These are phyloP conservation scores for Puffinus mauretanicus DNA, from an alignment of 2,113 vertebrate species.

Conservation along the genomic window DNA sequence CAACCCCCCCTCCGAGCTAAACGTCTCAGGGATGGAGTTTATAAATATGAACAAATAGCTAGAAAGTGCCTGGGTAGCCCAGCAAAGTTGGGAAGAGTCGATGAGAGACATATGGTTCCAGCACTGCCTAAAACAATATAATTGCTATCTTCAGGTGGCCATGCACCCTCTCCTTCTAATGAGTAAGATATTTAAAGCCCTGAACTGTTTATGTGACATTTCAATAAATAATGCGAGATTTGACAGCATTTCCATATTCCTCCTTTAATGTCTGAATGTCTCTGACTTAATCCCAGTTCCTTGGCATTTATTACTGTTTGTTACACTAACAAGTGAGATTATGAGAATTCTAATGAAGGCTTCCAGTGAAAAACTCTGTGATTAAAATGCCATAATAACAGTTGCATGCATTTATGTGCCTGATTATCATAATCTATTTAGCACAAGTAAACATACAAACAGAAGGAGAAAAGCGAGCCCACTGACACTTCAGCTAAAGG, in stretches of 20 bases:
- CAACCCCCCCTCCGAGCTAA: rapidly evolving
- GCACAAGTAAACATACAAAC: conserved; percentile 88
- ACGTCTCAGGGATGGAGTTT: neutral
- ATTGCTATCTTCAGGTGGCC: conserved; percentile 65
- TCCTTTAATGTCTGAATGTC: conserved; percentile 80
- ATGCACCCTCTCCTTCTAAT: conserved; percentile 60
- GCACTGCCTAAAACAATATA: conserved; percentile 37
- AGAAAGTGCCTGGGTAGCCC: neutral
- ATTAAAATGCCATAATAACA: conserved; percentile 90
- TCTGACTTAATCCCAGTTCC: conserved; percentile 83
- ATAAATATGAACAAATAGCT: rapidly evolving
- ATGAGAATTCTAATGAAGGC: conserved; percentile 95
- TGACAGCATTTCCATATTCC: conserved; percentile 81
- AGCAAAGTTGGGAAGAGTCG: neutral
- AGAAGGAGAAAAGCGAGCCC: conserved; percentile 80
- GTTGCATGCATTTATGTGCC: conserved; percentile 84
- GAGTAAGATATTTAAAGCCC: conserved; percentile 76
- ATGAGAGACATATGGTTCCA: conserved; percentile 31
- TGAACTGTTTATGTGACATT: conserved; percentile 83
- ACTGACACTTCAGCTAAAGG: conserved; percentile 72
- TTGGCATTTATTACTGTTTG: conserved; percentile 88
- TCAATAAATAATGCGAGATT: conserved; percentile 84
- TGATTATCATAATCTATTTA: conserved; percentile 96
- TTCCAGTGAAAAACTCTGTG: conserved; percentile 82
- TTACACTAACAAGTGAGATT: conserved; percentile 90